phyloP scores from a whole-genome alignment of 2,113 vertebrate species.

The Cryptoleucopteryx plumbea region DNA sequence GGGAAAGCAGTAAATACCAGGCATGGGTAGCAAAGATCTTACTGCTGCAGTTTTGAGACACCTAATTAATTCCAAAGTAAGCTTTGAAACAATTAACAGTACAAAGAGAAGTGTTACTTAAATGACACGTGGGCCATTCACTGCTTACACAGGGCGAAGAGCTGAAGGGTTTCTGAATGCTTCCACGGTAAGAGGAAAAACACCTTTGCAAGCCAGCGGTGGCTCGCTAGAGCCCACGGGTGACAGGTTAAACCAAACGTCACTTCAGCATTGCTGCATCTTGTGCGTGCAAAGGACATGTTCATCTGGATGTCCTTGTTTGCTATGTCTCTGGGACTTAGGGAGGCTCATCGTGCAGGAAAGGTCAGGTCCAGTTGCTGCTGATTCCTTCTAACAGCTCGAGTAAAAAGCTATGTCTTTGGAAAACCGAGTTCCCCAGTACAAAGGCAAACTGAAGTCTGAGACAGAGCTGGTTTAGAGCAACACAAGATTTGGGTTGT shows the following conservation, averaged over 20 bases:
- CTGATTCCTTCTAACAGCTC: not conserved
- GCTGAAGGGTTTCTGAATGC: not conserved
- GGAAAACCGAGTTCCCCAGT: not conserved
- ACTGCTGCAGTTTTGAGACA: not conserved
- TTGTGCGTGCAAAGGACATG: not conserved
- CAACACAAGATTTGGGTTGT: too few relatives aligned
- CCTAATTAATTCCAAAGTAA: not conserved
- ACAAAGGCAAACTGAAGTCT: not conserved
- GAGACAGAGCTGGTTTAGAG: not conserved
- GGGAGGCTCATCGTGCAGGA: accelerated
- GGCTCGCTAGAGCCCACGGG: not conserved
- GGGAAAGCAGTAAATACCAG: not conserved
- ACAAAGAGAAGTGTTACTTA: too few relatives aligned
- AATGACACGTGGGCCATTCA: not conserved
- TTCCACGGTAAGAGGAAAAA: not conserved
- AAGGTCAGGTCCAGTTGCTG: not conserved
- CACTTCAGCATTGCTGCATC: not conserved
- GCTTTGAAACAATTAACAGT: not conserved
- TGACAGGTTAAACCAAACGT: not conserved
- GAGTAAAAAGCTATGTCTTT: accelerated
- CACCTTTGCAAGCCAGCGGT: not conserved
- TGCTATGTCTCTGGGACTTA: accelerated
- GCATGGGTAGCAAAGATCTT: not conserved
- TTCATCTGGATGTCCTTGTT: accelerated
- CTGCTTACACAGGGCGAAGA: not conserved